Evolutionary conservation across 2,888 invertebrate genomes (phyloP), one percentile per base, ranked within the genome.

Genomic region (Stegophylla sp.): DNA sequence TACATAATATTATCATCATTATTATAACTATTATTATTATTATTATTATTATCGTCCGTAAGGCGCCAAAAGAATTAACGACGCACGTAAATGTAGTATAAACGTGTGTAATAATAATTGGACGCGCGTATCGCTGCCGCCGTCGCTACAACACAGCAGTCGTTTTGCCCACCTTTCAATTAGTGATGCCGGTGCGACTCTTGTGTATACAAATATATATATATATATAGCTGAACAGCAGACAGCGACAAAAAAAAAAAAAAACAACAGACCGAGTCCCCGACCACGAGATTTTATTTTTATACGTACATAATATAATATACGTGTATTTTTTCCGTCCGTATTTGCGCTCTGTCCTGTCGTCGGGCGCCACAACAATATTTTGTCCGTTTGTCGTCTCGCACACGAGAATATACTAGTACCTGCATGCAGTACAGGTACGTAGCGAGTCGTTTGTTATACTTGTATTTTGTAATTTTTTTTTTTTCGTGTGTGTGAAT

Each of bases 31-130:
- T 28, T 9, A 10, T 59, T n/a, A 28, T 23, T 23, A 64, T 63
- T 15, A 17, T 75, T n/a, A 23, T 76, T 34, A 34, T 23, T 34
- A 48, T 53, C 41, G 51, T n/a, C 5, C 51, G 63, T 17, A 48
- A 79, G 77, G 77, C 77, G 77, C 77, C 77, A 79, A 79, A 67
- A 56, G 69, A 79, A 79, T 79, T 69, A 69, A 79, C 69, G 64
- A 75, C 51, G 61, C 74, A 64, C 75, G 75, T 75, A 75, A 51
- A 63, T 63, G 48, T 75, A 34, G 3, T 34, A 75, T 34, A 34
- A 34, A 34, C 34, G 34, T 64, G 75, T 64, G 51, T 75, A 75
- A 64, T 75, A 75, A 64, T 75, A 75, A 75, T 75, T 75, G 75
- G 75, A 74, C 73, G 73, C 20, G 72, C 41, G 15, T n/a, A 48